Evolutionary conservation across 2,113 vertebrate genomes (phyloP).

Genomic region (Rutilus rutilus): DNA sequence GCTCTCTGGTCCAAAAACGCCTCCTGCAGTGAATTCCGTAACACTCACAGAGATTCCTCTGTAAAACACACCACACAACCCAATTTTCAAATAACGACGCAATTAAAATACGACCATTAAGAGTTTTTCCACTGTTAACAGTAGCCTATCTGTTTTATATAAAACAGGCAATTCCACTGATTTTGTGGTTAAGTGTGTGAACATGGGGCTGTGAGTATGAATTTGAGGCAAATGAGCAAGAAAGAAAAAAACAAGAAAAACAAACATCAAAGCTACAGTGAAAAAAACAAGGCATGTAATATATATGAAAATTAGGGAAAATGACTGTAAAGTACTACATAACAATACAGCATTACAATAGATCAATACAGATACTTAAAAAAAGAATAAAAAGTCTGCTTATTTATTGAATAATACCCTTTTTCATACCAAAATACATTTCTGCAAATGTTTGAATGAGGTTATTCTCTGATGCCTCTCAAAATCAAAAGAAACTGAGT

Average conservation of each 20-base stretch:
- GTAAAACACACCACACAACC: conserved; percentile 41
- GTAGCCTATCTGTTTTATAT: conserved; percentile 34
- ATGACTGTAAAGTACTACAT: not conserved
- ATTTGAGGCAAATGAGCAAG: not conserved
- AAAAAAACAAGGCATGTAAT: not conserved
- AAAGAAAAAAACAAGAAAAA: not conserved
- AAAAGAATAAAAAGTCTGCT: not conserved
- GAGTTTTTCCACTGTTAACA: conserved; percentile 47
- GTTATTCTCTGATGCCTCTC: not conserved
- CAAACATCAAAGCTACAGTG: conserved; percentile 1
- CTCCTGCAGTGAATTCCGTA: conserved; percentile 41
- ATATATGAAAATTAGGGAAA: not conserved
- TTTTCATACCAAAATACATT: not conserved
- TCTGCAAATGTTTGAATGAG: not conserved
- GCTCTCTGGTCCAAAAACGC: conserved; percentile 24
- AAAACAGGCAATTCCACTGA: conserved; percentile 24
- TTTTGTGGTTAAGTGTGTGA: conserved; percentile 19
- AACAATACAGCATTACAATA: not conserved
- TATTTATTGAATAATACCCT: not conserved
- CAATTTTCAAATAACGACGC: conserved; percentile 35
- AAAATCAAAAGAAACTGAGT: not conserved
- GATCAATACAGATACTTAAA: not conserved
- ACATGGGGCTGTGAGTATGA: not conserved
- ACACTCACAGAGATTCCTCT: conserved; percentile 29
- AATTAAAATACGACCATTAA: conserved; percentile 50